phyloP scores from a whole-genome alignment of 2,797 vertebrate species.

The Aselliscus stoliczkanus region DNA sequence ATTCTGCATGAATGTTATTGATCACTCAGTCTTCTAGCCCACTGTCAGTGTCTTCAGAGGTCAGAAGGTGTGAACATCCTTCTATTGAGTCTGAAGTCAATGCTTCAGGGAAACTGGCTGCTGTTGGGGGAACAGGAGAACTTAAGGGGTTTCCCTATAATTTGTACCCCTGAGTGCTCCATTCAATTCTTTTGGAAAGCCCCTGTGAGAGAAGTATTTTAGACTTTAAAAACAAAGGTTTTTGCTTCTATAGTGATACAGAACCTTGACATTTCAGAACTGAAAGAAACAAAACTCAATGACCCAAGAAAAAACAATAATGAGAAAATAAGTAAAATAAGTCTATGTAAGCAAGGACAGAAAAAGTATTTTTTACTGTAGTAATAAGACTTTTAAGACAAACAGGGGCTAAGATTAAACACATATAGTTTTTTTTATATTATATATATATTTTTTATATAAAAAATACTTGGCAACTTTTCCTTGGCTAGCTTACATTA shows the following conservation, averaged over 20 bases:
- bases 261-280: conserved; percentile 50
- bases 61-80: neutral
- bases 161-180: conserved; percentile 1
- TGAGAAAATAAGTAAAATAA: conserved; percentile 14
- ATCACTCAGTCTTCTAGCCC: neutral
- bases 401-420: neutral
- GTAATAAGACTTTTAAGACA: conserved; percentile 2
- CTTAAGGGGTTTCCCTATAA: conserved; percentile 47
- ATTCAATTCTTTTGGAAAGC: conserved; percentile 62
- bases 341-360: neutral
- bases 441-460: too few relatives aligned
- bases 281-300: conserved; percentile 5
- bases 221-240: conserved; percentile 54
- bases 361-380: neutral
- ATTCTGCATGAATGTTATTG: neutral
- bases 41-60: neutral
- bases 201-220: conserved; percentile 46
- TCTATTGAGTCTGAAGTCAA: neutral
- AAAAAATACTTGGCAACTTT: neutral
- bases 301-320: conserved; percentile 8
- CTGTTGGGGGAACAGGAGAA: neutral
- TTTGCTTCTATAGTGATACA: neutral
- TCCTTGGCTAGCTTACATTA: neutral
- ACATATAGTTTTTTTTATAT: neutral
- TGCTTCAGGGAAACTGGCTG: conserved; percentile 7